These are phyloP conservation scores for Ictalurus furcatus DNA, from an alignment of 2,113 vertebrate species.

Conservation along the genomic window DNA sequence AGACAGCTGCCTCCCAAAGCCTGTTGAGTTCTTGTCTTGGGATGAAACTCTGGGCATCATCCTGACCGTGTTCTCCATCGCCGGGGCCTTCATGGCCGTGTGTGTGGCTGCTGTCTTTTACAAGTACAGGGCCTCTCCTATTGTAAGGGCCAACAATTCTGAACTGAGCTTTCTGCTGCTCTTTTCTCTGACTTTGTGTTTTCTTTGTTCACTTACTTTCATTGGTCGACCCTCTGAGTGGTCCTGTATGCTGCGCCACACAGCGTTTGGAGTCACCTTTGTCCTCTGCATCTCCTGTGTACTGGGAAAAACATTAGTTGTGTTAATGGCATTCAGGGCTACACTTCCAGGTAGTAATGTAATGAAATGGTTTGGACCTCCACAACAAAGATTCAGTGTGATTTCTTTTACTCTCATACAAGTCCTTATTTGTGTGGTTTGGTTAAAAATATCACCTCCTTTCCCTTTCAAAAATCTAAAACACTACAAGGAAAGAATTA, in stretches of 20 bases:
- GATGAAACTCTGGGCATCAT: conserved; percentile 62
- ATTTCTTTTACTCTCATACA: conserved; percentile 63
- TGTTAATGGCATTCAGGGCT: conserved; percentile 68
- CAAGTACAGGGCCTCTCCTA: conserved; percentile 60
- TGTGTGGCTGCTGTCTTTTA: conserved; percentile 60
- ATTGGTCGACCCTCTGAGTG: conserved; percentile 68
- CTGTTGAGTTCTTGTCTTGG: conserved; percentile 68
- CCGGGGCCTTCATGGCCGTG: conserved; percentile 54
- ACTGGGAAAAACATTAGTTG: conserved; percentile 70
- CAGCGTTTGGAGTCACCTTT: conserved; percentile 69
- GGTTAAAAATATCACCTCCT: conserved; percentile 63
- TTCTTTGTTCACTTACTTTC: conserved; percentile 69
- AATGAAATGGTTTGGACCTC: conserved; percentile 69
- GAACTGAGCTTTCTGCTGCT: conserved; percentile 69
- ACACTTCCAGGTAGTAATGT: conserved; percentile 66
- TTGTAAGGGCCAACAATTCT: conserved; percentile 71
- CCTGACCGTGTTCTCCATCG: conserved; percentile 38
- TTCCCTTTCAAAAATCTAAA: conserved; percentile 58
- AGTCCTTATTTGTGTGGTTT: conserved; percentile 63
- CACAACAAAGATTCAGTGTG: conserved; percentile 66
- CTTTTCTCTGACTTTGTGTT: conserved; percentile 67
- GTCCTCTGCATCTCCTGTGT: conserved; percentile 71
- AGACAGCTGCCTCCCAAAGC: conserved; percentile 67
- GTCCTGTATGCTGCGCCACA: conserved; percentile 72
- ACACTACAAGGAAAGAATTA: conserved; percentile 61